Evolutionary conservation across 37 sponge, comb jelly and placozoan genomes (phyloP), one percentile per base, ranked within the genome.

Genomic region (Chondrosia reniformis): DNA sequence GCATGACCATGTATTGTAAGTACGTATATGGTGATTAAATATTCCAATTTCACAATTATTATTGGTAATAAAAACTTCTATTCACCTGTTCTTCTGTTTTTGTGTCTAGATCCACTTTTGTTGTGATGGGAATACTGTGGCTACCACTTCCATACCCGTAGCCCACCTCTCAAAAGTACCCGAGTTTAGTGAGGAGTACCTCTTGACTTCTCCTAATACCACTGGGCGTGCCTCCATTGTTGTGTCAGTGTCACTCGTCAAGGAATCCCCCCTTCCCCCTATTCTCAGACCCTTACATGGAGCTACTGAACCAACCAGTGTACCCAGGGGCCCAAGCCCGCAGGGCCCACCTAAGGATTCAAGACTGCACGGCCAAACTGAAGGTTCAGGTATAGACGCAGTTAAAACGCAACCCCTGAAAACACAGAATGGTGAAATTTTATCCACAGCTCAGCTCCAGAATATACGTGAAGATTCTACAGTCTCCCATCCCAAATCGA

Each of bases 61-160:
- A 40, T 31, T 36, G 22, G 67, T 66, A 40, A 49, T 49, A 49
- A 12, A 15, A 49, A 15, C 58, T 56, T 24, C n/a, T 56, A 28
- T 56, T 24, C 9, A 3, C 9, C 58, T n/a, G n/a, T n/a, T n/a
- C n/a, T n/a, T n/a, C n/a, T n/a, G n/a, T n/a, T n/a, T n/a, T n/a
- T n/a, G n/a, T n/a, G n/a, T 56, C 7, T 6, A 69, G 72, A 25
- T 69, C 72, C 72, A 69, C 72, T 69, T 69, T 25, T 69, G 72
- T 40, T 69, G 72, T 40, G 43, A 69, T 69, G 72, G 72, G 15
- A 34, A 69, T 39, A 44, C 42, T 25, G 10, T 69, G 41, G 72
- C 72, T 17, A 69, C 72, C 9, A 44, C 43, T 69, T 24, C 24
- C 22, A 40, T 69, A 17, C 72, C 72, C 3, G 2, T 69, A 44